Evolutionary conservation across 2,888 invertebrate species (phyloP).

Genomic region (Synanthedon vespiformis): DNA sequence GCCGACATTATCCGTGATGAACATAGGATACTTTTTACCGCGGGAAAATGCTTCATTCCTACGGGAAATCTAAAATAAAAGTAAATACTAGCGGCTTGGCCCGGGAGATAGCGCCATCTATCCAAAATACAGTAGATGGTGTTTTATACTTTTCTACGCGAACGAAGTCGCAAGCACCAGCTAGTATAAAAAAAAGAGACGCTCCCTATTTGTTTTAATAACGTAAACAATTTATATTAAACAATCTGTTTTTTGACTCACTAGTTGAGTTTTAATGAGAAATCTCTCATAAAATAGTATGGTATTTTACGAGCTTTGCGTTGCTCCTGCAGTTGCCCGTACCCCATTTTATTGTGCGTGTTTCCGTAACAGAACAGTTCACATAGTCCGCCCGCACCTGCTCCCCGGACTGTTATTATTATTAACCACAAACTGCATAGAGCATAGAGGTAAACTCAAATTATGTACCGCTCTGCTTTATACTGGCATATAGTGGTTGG

Average conservation of each 20-base stretch:
- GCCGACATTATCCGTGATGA: too few species aligned
- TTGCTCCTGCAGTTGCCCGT: neutral
- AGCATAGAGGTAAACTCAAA: conserved; percentile 14
- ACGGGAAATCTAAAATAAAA: too few species aligned
- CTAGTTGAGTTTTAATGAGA: neutral
- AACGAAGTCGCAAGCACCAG: too few species aligned
- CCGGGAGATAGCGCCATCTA: too few species aligned
- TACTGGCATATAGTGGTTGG: neutral
- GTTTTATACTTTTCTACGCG: too few species aligned
- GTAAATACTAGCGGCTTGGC: too few species aligned
- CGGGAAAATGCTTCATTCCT: too few species aligned
- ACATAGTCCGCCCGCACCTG: conserved; percentile 14
- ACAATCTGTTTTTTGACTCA: neutral
- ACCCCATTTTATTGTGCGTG: conserved; percentile 1
- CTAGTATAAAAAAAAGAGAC: too few species aligned
- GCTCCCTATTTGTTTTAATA: too few species aligned
- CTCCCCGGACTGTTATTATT: conserved; percentile 17
- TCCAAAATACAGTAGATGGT: too few species aligned
- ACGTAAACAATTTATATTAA: too few species aligned
- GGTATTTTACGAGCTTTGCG: neutral
- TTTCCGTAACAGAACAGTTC: conserved; percentile 6
- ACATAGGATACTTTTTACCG: too few species aligned
- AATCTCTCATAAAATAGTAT: neutral
- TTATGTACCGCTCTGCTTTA: conserved; percentile 11
- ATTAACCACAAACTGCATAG: conserved; percentile 17